phyloP scores from a whole-genome alignment of 2,888 invertebrate species.

The Heliconius sara region DNA sequence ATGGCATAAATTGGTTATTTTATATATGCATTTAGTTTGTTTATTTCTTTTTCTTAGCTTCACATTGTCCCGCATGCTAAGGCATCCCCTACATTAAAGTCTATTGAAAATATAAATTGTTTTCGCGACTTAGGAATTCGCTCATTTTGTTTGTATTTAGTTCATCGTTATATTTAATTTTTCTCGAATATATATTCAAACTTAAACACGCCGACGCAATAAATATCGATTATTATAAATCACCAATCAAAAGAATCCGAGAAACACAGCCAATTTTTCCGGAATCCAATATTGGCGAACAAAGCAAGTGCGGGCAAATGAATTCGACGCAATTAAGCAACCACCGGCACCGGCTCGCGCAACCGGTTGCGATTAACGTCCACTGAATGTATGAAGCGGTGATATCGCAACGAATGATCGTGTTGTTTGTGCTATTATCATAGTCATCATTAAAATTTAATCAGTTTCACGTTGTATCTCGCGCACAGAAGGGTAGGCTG shows the following conservation, averaged over 20 bases:
- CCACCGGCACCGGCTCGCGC: conserved; percentile 44
- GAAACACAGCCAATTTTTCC: conserved; percentile 48
- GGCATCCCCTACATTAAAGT: too few species aligned
- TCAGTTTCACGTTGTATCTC: background rate
- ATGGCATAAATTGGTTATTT: too few species aligned
- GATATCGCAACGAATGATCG: conserved; percentile 20
- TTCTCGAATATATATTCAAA: background rate
- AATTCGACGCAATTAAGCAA: conserved; percentile 49
- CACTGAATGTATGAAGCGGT: conserved; percentile 33
- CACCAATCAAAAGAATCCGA: conserved; percentile 26
- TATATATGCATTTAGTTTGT: too few species aligned
- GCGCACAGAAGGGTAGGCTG: background rate
- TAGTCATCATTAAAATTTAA: background rate
- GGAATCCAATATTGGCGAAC: conserved; percentile 48
- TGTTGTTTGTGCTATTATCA: conserved; percentile 1
- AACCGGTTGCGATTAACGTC: conserved; percentile 41
- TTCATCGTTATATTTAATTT: background rate
- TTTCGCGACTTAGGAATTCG: too few species aligned
- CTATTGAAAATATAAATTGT: too few species aligned
- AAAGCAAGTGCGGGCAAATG: conserved; percentile 47
- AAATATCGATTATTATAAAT: conserved; percentile 30
- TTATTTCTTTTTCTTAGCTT: too few species aligned
- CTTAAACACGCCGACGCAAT: background rate
- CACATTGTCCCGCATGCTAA: too few species aligned
- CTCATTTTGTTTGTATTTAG: background rate